These are phyloP conservation scores for Sparus aurata DNA, from an alignment of 2,797 vertebrate genomes.

Conservation along the genomic window DNA sequence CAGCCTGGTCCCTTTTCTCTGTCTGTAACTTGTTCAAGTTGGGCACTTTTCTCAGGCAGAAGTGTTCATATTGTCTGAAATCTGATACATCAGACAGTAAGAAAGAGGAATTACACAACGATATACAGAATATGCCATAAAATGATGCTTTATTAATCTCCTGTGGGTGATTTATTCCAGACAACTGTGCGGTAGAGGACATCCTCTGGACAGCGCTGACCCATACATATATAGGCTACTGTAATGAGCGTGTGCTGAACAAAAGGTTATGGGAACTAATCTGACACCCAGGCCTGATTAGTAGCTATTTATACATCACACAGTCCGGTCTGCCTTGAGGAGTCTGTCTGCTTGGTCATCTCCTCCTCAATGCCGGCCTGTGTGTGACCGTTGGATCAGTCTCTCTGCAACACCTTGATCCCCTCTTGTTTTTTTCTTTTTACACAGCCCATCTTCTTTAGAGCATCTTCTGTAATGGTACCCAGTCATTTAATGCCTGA, in stretches of 20 bases:
- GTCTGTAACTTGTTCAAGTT: not conserved
- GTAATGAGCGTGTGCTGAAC: conserved; percentile 67
- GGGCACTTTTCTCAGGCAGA: not conserved
- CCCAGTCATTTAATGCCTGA: conserved; percentile 12
- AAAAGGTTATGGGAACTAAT: conserved; percentile 83
- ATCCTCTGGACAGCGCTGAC: conserved; percentile 60
- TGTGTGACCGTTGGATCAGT: conserved; percentile 25
- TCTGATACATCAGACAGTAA: not conserved
- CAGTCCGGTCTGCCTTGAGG: conserved; percentile 38
- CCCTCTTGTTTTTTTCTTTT: not conserved
- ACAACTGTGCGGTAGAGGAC: conserved; percentile 44
- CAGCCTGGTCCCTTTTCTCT: not conserved
- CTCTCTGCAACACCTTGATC: conserved; percentile 15
- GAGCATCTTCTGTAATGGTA: conserved; percentile 4
- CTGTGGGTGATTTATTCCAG: not conserved
- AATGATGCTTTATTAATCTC: not conserved
- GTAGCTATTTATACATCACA: conserved; percentile 76
- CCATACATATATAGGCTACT: conserved; percentile 17
- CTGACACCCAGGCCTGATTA: conserved; percentile 79
- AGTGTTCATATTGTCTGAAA: not conserved
- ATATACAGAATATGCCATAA: not conserved
- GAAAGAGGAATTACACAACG: not conserved
- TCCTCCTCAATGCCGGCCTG: conserved; percentile 36
- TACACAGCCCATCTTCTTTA: not conserved
- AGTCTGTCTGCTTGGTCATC: conserved; percentile 49